Evolutionary conservation across 2,113 vertebrate genomes (phyloP), one percentile per base, ranked within the genome.

Genomic region (Strix aluco): DNA sequence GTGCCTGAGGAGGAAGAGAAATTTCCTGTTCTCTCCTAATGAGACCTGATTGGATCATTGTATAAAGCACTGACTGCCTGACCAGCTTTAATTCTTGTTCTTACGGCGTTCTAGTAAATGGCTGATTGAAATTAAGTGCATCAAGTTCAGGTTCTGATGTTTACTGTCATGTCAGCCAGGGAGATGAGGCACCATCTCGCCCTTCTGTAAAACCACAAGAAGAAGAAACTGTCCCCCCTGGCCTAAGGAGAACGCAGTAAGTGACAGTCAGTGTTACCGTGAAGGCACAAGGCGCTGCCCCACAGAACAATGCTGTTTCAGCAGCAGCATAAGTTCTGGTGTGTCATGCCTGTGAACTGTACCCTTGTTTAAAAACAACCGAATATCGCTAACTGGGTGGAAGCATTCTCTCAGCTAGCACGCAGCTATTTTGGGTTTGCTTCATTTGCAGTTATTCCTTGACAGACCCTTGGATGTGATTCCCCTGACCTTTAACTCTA

Each of bases 1-100:
- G 62, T 93, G 96, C 93, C 92, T 62, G 84, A 93, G 94, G 93
- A 96, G 34, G 71, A 90, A 88, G 89, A 95, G 62, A 96, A 94
- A 94, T 90, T 89, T 95, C 89, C 66, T 89, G 38, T 92, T 95
- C 66, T 85, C 84, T 81, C 59, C 42, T 92, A 86, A 94, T 89
- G 93, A 92, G 85, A 88, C 82, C 84, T 94, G 94, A 94, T 96
- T 85, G 92, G 81, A 94, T 96, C 59, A 42, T 42, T 94, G 51
- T 79, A 47, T 77, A 80, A 89, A 89, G 58, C 74, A 47, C 78
- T 66, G 86, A 62, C 74, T 95, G 81, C 74, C 92, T 83, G 91
- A 51, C 91, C 89, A 86, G 91, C 74, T 96, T 94, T 86, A 90
- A 63, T 89, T 80, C 94, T 54, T 73, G 66, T 63, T 91, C 91